phyloP scores from a whole-genome alignment of 2,113 vertebrate genomes.

The Mola mola region DNA sequence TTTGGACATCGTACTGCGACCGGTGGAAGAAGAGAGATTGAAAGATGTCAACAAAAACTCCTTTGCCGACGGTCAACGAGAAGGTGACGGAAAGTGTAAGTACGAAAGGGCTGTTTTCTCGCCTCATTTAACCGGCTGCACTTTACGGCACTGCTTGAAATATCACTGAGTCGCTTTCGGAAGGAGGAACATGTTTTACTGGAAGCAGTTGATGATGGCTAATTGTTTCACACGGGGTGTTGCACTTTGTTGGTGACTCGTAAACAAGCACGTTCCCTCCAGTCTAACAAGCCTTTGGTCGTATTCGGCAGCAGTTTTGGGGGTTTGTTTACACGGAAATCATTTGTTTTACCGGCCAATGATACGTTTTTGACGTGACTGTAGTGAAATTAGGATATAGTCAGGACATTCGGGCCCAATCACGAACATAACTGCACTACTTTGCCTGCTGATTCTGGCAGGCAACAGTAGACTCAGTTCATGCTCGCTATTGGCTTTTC shows the following conservation, averaged over 20 bases:
- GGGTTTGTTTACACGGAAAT: background rate
- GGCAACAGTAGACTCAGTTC: slow-evolving; percentile 58
- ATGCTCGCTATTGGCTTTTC: slow-evolving; percentile 38
- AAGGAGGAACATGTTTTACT: background rate
- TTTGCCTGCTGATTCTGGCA: slow-evolving; percentile 69
- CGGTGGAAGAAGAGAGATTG: slow-evolving; percentile 10
- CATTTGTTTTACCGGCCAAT: no score
- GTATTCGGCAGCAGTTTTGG: background rate
- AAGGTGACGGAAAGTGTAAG: slow-evolving; percentile 95
- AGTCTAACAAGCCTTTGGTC: slow-evolving; percentile 27
- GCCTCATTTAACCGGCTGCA: background rate
- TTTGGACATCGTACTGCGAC: slow-evolving; percentile 19
- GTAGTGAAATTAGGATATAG: slow-evolving; percentile 2
- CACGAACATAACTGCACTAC: slow-evolving; percentile 62
- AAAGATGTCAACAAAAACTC: slow-evolving; percentile 94
- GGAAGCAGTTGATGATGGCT: background rate
- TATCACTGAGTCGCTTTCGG: accelerated
- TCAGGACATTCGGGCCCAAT: slow-evolving; percentile 51
- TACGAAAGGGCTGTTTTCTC: slow-evolving; percentile 43
- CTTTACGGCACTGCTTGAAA: background rate
- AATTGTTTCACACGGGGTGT: slow-evolving; percentile 18
- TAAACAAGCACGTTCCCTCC: slow-evolving; percentile 57
- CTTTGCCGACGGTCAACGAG: slow-evolving; percentile 94
- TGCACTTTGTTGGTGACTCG: slow-evolving; percentile 36
- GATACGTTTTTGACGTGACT: background rate